These are phyloP conservation scores for Mastigias papua DNA, from an alignment of 30 jellyfish, hydroid and myxozoan genomes.

Conservation along the genomic window DNA sequence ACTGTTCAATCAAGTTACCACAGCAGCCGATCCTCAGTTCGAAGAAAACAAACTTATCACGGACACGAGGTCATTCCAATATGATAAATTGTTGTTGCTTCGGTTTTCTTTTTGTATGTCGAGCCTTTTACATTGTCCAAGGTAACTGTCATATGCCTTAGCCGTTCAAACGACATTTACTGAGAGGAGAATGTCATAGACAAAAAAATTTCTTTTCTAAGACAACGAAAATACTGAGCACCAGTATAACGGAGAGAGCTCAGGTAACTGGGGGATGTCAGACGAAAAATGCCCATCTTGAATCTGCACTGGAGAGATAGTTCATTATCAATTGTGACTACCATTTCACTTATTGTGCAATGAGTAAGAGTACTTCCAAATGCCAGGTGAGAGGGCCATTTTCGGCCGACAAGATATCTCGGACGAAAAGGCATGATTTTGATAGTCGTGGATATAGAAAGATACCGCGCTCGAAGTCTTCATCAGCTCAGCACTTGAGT, in stretches of 20 bases:
- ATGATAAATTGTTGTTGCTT: no score
- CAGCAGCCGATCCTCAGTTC: no score
- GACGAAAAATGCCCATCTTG: no score
- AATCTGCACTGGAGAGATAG: background rate
- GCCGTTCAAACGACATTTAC: no score
- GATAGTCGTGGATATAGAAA: background rate
- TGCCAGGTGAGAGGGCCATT: background rate
- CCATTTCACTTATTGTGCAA: no score
- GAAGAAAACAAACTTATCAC: no score
- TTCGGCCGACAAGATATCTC: constrained; percentile 25
- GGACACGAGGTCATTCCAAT: no score
- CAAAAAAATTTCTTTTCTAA: no score
- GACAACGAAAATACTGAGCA: background rate
- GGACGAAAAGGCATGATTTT: background rate
- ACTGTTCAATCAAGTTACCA: no score
- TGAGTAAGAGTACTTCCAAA: background rate
- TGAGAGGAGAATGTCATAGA: background rate
- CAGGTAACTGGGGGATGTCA: background rate
- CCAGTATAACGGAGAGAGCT: background rate
- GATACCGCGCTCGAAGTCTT: background rate
- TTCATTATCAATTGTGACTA: background rate
- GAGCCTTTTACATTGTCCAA: no score
- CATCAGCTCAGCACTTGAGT: background rate
- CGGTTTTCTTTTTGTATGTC: no score
- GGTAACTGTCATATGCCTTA: no score